Base-by-base conservation (phyloP, 2,888 invertebrate genomes). In the Sminthurinus aureus region DNA sequence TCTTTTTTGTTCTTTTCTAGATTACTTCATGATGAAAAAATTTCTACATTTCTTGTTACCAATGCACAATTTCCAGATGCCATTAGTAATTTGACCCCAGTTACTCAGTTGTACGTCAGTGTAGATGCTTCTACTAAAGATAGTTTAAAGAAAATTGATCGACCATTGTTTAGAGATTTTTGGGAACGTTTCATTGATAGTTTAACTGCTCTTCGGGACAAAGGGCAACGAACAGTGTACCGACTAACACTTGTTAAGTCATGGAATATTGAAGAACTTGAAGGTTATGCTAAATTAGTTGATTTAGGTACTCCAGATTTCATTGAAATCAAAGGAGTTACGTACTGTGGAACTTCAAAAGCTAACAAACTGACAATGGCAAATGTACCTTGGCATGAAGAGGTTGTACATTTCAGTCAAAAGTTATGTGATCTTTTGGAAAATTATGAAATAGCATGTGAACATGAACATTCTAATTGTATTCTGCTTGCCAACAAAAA, bases 391-490 rank as follows among this genome's bases (percentile, higher is more conserved):
- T 93, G 92, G 92, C 92, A 93, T 88, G 91, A 91, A 86, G 93
- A 93, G 89, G 92, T 93, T 0, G 89, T 92, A 3, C 88, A 89
- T 2, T 93, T 93, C 89, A 91, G 91, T 15, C 87, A 90, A 85
- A 90, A 91, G 85, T 88, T 93, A 75, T 90, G 90, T n/a, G 87
- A 89, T 22, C 85, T 87, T 26, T 87, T 92, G 52, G 90, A 91
- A 9, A 90, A 91, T 80, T 93, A 93, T 88, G 92, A 90, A 78
- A 90, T 93, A 24, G 92, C 92, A 1, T 91, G 91, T 51, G 93
- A 93, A 89, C 93, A 93, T 89, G 92, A 92, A 87, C 93, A 93
- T 89, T 93, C 93, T 13, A 93, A 93, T 88, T 93, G 93, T 89
- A 89, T 93, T 73, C 90, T 93, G 0, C 87, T 93, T 22, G 92